phyloP scores from a whole-genome alignment of 2,113 vertebrate species.

The Pachyramphus minor region DNA sequence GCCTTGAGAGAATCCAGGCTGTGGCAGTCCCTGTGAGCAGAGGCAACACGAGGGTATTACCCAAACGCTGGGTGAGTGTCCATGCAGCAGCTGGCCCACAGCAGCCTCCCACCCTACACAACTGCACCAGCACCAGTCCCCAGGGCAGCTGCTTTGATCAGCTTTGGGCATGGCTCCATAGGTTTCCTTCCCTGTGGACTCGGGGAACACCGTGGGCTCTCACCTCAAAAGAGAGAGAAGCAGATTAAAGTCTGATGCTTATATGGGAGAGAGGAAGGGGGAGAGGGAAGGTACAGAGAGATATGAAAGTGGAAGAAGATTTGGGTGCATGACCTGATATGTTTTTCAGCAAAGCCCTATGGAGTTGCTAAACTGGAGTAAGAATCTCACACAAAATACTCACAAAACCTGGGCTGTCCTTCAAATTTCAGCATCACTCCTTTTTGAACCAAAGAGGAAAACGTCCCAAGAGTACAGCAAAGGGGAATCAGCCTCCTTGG shows the following conservation, averaged over 20 bases:
- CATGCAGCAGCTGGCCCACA: neutral
- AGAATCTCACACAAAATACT: neutral
- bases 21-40: neutral
- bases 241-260: neutral
- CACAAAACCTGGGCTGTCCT: neutral
- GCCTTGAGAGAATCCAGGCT: neutral
- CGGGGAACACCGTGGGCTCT: accelerated
- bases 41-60: neutral
- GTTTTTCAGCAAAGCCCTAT: neutral
- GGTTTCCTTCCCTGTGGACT: neutral
- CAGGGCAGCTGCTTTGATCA: neutral
- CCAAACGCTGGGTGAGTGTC: accelerated
- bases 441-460: neutral
- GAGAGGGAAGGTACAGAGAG: neutral
- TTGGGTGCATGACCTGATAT: neutral
- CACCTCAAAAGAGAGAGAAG: neutral
- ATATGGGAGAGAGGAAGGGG: neutral
- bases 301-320: neutral
- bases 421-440: neutral
- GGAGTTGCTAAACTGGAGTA: neutral
- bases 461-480: neutral
- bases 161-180: neutral
- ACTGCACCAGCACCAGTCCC: accelerated
- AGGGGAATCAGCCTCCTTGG: neutral
- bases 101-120: neutral